Base-by-base conservation (phyloP, 2,888 invertebrate genomes). In the Steinernema carpocapsae region DNA sequence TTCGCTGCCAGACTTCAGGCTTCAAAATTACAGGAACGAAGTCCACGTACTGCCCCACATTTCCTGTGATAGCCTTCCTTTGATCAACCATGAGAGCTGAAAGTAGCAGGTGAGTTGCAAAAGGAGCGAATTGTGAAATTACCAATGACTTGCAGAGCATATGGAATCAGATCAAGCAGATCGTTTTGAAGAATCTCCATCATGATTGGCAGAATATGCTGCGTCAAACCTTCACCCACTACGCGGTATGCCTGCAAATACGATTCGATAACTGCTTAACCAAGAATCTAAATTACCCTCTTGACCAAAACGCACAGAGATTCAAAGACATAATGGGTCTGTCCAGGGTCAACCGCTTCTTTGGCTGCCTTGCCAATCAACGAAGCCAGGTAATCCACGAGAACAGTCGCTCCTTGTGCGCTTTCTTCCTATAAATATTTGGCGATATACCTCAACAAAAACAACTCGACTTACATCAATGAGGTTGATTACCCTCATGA, bases 311-410 rank as follows among this genome's bases (percentile, higher is more conserved):
- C 90, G 32, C 95, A 94, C 51, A 99, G 90, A 0, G 94, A 93
- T 90, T 99, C 99, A 88, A 99, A 99, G 46, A 99, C 90, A 89
- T 94, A 99, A 88, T 99, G 99, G 90, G 97, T 97, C 90, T 97
- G 97, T 88, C 96, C 94, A 0, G 99, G 97, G 85, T 95, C 94
- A 84, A 94, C 94, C 0, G 97, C 90, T 42, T 82, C 79, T 73
- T 80, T 79, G 29, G 80, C 79, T 17, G 82, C 82, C 22, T 77
- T 76, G 19, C 77, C 79, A 32, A 86, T 80, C 70, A 86, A 76
- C 32, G 75, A 71, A 0, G 78, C 81, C 42, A 86, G 73, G 17
- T 77, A 78, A 7, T 70, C 74, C 17, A 85, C 82, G 70, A 85
- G 83, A 12, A 52, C 70, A 46, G 74, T 73, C 10, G 80, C 73